Evolutionary conservation across 1,140 invertebrate species (phyloP).

Genomic region (Drosophila santomea): DNA sequence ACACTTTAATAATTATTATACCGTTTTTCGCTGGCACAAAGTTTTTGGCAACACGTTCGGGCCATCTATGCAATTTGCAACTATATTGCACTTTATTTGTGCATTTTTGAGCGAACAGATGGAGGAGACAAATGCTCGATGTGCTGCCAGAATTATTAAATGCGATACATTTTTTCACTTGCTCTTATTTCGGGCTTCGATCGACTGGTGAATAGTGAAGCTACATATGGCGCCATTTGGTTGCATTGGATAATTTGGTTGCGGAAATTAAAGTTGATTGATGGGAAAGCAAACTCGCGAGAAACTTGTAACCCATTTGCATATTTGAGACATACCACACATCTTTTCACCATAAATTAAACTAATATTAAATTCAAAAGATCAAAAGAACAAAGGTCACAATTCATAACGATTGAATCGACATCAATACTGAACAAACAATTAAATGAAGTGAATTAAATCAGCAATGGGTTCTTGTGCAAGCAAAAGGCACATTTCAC

Average conservation of each 20-base stretch:
- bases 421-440: slow-evolving; percentile 12
- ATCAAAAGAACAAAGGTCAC: slow-evolving; percentile 2
- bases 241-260: slow-evolving; percentile 7
- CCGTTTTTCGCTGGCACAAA: slow-evolving; percentile 41
- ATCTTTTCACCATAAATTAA: not conserved
- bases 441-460: slow-evolving; percentile 19
- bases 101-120: slow-evolving; percentile 33
- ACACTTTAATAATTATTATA: slow-evolving; percentile 51
- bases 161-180: slow-evolving; percentile 31
- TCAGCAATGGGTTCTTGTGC: slow-evolving; percentile 2
- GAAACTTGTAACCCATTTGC: not conserved
- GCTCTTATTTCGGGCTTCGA: slow-evolving; percentile 6
- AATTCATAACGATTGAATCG: slow-evolving; percentile 13
- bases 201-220: slow-evolving; percentile 12
- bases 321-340: not conserved
- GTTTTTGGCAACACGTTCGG: slow-evolving; percentile 25
- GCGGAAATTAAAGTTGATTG: not conserved
- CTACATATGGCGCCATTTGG: not conserved
- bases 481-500: slow-evolving; percentile 32
- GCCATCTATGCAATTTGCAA: slow-evolving; percentile 37
- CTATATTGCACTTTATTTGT: slow-evolving; percentile 56
- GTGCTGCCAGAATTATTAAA: slow-evolving; percentile 36
- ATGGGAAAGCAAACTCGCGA: not conserved
- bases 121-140: slow-evolving; percentile 20
- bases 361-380: not conserved